Evolutionary conservation across 2,797 vertebrate species (phyloP).

Genomic region (Echiichthys vipera): DNA sequence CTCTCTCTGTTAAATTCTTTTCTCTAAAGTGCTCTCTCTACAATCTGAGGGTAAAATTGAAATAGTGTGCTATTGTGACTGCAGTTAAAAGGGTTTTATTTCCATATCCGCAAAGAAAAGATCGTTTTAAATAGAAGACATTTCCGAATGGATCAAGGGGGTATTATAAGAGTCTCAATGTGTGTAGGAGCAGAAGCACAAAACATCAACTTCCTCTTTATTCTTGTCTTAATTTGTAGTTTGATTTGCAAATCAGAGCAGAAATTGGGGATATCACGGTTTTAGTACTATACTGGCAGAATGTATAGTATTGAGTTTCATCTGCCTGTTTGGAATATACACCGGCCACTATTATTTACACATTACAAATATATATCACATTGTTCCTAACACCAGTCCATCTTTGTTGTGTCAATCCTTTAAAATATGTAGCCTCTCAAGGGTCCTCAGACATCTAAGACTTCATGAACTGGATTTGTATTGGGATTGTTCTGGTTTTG

Average conservation of each 20-base stretch:
- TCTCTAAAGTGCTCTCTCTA: conserved; percentile 7
- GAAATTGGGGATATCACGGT: conserved; percentile 1
- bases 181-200: conserved; percentile 22
- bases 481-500: conserved; percentile 29
- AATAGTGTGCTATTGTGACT: conserved; percentile 9
- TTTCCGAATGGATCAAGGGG: background rate
- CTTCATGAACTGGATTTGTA: background rate
- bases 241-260: conserved; percentile 32
- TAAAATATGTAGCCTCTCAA: too few species aligned
- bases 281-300: background rate
- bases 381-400: background rate
- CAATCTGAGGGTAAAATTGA: conserved; percentile 4
- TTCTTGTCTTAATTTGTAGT: conserved; percentile 25
- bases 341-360: background rate
- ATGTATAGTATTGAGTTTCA: background rate
- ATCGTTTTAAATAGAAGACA: conserved; percentile 4
- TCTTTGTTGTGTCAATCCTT: background rate
- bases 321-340: background rate
- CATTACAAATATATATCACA: conserved; percentile 6
- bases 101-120: conserved; percentile 29
- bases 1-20: conserved; percentile 39
- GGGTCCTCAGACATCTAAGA: too few species aligned
- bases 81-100: conserved; percentile 22
- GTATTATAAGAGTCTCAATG: background rate
- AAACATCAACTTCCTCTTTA: conserved; percentile 29